phyloP scores from a whole-genome alignment of 2,888 invertebrate genomes.

The Calliscelio sp. region DNA sequence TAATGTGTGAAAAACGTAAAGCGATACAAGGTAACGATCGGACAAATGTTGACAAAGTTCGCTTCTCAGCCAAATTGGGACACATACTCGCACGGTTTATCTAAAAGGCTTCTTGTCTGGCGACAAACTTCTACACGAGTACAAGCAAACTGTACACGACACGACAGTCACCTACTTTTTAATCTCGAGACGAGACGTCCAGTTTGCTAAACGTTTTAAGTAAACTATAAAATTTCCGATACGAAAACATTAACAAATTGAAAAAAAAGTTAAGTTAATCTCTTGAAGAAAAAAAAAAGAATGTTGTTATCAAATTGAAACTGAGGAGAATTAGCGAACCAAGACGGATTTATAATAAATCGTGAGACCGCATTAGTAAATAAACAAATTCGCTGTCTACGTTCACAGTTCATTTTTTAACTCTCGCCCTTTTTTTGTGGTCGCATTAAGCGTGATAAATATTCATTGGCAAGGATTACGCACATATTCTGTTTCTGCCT shows the following conservation, averaged over 20 bases:
- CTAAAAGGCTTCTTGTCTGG: conserved; percentile 37
- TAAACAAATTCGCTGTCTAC: conserved; percentile 15
- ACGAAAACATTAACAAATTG: too few species aligned
- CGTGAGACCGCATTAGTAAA: conserved; percentile 4
- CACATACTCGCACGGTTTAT: conserved; percentile 27
- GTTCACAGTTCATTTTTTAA: conserved; percentile 11
- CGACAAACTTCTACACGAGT: conserved; percentile 26
- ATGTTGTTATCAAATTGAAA: too few species aligned
- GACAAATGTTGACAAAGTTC: conserved; percentile 6
- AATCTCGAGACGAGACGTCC: too few species aligned
- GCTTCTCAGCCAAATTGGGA: conserved; percentile 27
- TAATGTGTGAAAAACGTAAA: background rate
- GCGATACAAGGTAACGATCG: background rate
- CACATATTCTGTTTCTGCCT: conserved; percentile 49
- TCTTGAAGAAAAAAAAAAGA: too few species aligned
- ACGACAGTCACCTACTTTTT: conserved; percentile 16
- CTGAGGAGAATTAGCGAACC: too few species aligned
- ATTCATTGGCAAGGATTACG: conserved; percentile 60
- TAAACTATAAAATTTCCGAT: too few species aligned
- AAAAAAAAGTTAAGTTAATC: too few species aligned
- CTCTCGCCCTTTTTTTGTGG: conserved; percentile 26
- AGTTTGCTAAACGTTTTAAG: too few species aligned
- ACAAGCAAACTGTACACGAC: conserved; percentile 8
- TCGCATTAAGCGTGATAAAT: conserved; percentile 49
- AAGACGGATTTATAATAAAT: background rate